Evolutionary conservation across 1,140 invertebrate genomes (phyloP).

Genomic region (Rhyacophila brunnea): DNA sequence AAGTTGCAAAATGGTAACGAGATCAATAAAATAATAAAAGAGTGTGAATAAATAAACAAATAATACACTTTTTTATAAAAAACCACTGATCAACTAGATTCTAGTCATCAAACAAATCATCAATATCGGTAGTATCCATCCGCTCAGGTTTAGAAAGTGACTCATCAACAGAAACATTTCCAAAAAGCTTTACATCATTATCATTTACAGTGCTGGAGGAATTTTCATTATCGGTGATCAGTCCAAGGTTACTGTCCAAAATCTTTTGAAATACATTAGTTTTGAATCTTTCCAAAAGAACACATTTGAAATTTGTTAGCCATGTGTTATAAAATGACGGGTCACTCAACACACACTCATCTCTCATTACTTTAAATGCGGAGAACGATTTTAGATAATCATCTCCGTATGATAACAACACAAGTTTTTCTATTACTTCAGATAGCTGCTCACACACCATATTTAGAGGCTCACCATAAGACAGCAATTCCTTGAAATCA

Average conservation of each 20-base stretch:
- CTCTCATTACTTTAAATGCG: slow-evolving; percentile 42
- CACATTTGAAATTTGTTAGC: slow-evolving; percentile 43
- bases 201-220: slow-evolving; percentile 39
- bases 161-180: slow-evolving; percentile 40
- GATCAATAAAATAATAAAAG: too few relatives aligned
- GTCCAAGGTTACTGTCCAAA: slow-evolving; percentile 40
- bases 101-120: slow-evolving; percentile 47
- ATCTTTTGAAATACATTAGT: slow-evolving; percentile 40
- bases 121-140: slow-evolving; percentile 42
- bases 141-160: slow-evolving; percentile 44
- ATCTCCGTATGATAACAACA: slow-evolving; percentile 44
- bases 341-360: slow-evolving; percentile 41
- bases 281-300: slow-evolving; percentile 40
- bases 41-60: too few relatives aligned
- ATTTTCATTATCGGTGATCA: slow-evolving; percentile 47
- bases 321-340: slow-evolving; percentile 47
- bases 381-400: slow-evolving; percentile 43
- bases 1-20: too few relatives aligned
- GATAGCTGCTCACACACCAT: slow-evolving; percentile 40
- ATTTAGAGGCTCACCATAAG: slow-evolving; percentile 37
- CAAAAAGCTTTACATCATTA: slow-evolving; percentile 36
- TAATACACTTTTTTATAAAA: too few relatives aligned
- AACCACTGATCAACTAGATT: too few relatives aligned
- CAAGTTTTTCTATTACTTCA: slow-evolving; percentile 45
- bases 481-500: slow-evolving; percentile 43